Conservation (phyloP, 2,888 invertebrate species). For the Drosophila picticornis region DNA sequence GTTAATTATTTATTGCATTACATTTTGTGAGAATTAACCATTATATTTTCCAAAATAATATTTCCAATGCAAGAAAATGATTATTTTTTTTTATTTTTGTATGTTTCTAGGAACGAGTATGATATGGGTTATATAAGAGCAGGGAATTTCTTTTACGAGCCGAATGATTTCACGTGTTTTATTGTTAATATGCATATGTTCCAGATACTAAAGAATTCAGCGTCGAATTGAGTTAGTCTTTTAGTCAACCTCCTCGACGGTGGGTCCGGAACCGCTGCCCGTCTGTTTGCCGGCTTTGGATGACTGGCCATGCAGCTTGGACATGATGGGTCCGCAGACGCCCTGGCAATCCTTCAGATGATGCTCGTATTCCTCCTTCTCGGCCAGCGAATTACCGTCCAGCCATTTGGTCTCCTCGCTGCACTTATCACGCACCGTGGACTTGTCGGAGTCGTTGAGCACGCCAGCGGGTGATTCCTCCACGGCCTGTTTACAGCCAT, state of each 20-base stretch:
- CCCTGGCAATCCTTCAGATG: slow-evolving; percentile 91
- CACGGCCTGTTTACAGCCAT: slow-evolving; percentile 89
- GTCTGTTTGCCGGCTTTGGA: slow-evolving; percentile 81
- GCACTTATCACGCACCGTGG: slow-evolving; percentile 89
- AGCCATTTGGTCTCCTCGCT: slow-evolving; percentile 91
- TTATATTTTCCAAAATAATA: neutral
- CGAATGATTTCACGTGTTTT: neutral
- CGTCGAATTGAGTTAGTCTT: neutral
- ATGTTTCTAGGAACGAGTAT: neutral
- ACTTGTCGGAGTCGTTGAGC: slow-evolving; percentile 90
- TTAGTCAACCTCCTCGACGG: slow-evolving; percentile 91
- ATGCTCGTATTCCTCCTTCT: slow-evolving; percentile 91
- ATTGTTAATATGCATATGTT: slow-evolving; percentile 31
- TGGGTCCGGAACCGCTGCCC: slow-evolving; percentile 86
- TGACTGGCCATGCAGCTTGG: slow-evolving; percentile 90
- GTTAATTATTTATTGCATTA: no score
- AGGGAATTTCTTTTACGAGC: neutral
- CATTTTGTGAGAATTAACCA: neutral
- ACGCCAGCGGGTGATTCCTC: slow-evolving; percentile 89
- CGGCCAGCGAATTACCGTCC: slow-evolving; percentile 91
- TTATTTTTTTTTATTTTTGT: neutral
- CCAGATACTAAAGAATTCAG: slow-evolving; percentile 31
- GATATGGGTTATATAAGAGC: neutral
- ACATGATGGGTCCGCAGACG: slow-evolving; percentile 92
- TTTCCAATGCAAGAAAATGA: neutral